Percentiles rank a stretch among this genome's conserved stretches.
Evolutionary conservation across 2,113 vertebrate species (phyloP).

Genomic region (Oceanodroma tethys): DNA sequence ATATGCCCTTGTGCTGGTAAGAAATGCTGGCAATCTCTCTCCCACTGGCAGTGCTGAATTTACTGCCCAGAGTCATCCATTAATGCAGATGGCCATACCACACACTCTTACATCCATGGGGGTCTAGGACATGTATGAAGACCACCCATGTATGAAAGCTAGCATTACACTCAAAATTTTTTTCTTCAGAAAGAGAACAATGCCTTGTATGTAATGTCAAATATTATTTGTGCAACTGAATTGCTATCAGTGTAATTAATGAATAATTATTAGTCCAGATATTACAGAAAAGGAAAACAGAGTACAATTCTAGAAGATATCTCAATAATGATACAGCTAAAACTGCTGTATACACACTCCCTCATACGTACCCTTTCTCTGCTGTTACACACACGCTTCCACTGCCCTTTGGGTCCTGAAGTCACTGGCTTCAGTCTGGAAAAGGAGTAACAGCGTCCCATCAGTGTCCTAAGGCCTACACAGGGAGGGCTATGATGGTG

Average conservation of each 20-base stretch:
- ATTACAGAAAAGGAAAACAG: background rate
- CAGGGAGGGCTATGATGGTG: background rate
- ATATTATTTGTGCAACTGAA: background rate
- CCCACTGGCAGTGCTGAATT: background rate
- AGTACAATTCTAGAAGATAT: background rate
- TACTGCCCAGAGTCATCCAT: background rate
- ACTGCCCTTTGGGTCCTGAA: background rate
- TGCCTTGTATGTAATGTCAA: background rate
- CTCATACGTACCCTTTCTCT: background rate
- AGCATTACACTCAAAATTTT: background rate
- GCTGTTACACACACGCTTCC: background rate
- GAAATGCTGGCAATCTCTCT: background rate
- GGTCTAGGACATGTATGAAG: background rate
- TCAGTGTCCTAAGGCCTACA: background rate
- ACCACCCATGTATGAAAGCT: background rate
- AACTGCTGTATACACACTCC: background rate
- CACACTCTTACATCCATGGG: background rate
- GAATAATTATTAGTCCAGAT: background rate
- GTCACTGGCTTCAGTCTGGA: background rate
- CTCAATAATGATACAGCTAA: background rate
- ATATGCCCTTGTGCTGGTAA: background rate
- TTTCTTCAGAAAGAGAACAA: background rate
- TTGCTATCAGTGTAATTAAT: background rate
- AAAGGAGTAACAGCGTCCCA: background rate
- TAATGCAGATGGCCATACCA: background rate